Evolutionary conservation across 2,888 invertebrate genomes (phyloP), one percentile per base, ranked within the genome.

Genomic region (Chesias legatella): DNA sequence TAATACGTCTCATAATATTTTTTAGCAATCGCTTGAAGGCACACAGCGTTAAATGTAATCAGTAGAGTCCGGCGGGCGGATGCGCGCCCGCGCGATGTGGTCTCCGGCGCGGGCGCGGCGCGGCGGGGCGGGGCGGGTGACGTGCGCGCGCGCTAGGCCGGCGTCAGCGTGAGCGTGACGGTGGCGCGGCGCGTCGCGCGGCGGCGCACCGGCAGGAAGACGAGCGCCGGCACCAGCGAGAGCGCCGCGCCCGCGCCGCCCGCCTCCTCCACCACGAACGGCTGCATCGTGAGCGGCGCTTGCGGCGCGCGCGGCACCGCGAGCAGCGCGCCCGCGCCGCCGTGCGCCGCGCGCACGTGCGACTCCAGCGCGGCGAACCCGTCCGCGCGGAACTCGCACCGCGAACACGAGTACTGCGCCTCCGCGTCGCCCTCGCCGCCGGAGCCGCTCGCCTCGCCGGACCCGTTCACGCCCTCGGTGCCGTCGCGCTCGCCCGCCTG

Each of bases 121-220:
- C 59, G 60, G n/a, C n/a, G 62, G 58, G 58, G 41, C 44, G 36
- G 34, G 43, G 47, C 32, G 33, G 20, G 35, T 45, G 38, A 51
- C 30, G 43, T 48, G 46, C 33, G 53, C 52, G 59, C 59, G 55
- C 56, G 67, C 88, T 94, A 96, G 90, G 97, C 95, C 69, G 98
- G 98, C 78, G 96, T 97, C 63, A 98, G 92, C 78, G 94, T 96
- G 78, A 98, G 96, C 79, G 97, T 96, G 69, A 96, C 94, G 62
- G 96, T 96, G 64, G 97, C 91, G 60, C 95, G 94, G 72, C 94
- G 93, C 72, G 93, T 94, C 68, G 97, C 92, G 79, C 95, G 93
- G 76, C 95, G 93, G 60, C 94, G 93, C 73, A 98, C 97, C 53
- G 98, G 98, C 88, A 98, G 92, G 89, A 96, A 97, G 80, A 98